Base-by-base conservation (phyloP, 2,797 vertebrate genomes). In the Thaleichthys pacificus region DNA sequence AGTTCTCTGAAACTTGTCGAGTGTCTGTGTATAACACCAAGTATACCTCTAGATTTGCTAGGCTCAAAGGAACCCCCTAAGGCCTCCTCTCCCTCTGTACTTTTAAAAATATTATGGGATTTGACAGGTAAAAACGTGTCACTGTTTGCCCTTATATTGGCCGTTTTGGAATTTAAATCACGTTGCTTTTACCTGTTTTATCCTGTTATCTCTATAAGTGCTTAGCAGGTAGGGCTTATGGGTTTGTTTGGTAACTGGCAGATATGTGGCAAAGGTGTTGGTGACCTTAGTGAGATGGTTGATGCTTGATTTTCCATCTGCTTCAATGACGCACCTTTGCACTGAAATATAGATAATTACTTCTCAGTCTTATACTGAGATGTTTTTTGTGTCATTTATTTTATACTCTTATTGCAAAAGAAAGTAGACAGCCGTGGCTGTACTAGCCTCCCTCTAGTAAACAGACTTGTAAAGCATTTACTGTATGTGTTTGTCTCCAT, bases 401-500 rank as follows among this genome's bases (percentile, higher is more conserved):
- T 80, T 80, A 61, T 77, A 77, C 73, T 70, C 56, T 56, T 69
- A 21, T 11, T 38, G 54, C 3, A 66, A 75, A 78, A 77, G 28
- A 78, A 77, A 66, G 35, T 49, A 57, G 72, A 15, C 30, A 26
- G 58, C 21, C 28, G 56, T 38, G 32, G 15, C 8, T 72, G 21
- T 28, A 58, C 49, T 11, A 24, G 8, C 69, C 7, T 73, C 22
- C 73, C 72, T 77, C 58, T 73, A 62, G 72, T 69, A 72, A 66
- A 7, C 38, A 72, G 69, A 66, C 54, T 26, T 42, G 64, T 35
- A 26, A 64, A 70, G 65, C n/a, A 76, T 73, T 81, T 77, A 70
- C 70, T 77, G 67, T 68, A 75, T 72, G 76, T 71, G 70, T 80
- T 74, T 73, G 60, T 79, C 22, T 49, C 49, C 66, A 68, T 76